Evolutionary conservation across 2,113 vertebrate genomes (phyloP).

Genomic region (Crocuta crocuta): DNA sequence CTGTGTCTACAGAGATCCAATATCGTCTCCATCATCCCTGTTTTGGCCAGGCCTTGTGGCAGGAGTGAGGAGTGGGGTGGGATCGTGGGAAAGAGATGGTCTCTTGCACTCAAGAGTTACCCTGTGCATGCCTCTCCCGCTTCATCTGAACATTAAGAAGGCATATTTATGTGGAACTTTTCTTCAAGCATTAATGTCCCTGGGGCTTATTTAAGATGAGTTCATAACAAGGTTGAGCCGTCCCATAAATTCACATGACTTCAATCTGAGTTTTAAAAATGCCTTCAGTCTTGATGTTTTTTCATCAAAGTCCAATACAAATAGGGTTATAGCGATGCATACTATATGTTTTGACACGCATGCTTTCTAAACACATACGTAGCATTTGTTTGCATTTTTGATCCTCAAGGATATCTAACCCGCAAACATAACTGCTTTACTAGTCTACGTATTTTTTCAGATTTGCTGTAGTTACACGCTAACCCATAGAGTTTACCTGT

Average conservation of each 20-base stretch:
- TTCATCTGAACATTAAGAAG: neutral
- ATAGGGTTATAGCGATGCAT: neutral
- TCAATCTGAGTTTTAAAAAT: neutral
- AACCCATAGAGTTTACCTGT: neutral
- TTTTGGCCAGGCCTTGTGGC: neutral
- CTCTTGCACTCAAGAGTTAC: neutral
- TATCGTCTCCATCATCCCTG: neutral
- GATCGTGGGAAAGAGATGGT: neutral
- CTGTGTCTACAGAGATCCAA: neutral
- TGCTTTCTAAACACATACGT: neutral
- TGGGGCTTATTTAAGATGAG: neutral
- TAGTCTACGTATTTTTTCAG: neutral
- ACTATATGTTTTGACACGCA: neutral
- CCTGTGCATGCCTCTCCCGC: neutral
- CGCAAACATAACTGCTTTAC: neutral
- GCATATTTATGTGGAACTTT: neutral
- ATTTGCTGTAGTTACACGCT: neutral
- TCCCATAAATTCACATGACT: neutral
- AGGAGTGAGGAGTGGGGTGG: neutral
- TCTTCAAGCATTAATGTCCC: neutral
- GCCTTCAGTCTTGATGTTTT: neutral
- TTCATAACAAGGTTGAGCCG: neutral
- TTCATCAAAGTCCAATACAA: slow-evolving; percentile 6
- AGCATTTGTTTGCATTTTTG: neutral
- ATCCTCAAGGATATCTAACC: neutral